Base-by-base conservation (phyloP, 2,797 vertebrate species). In the Tapirus indicus region DNA sequence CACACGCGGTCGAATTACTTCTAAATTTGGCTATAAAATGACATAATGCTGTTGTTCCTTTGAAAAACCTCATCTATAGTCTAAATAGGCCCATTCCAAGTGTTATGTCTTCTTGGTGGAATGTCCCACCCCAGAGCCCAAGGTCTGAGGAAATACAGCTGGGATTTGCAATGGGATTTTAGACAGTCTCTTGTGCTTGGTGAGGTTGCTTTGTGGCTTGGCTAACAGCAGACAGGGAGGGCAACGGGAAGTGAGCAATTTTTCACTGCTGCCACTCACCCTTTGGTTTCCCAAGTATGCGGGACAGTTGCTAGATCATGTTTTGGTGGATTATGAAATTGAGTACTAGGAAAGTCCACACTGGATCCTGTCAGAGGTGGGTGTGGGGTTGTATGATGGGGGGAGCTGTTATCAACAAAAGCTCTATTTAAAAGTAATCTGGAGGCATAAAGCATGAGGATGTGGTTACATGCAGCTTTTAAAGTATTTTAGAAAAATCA, bases 401-500 rank as follows among this genome's bases (percentile, higher is more conserved):
- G 25, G 44, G 38, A 0, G 3, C 49, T 94, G 27, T 64, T 95
- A 86, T 32, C 68, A 92, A 86, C 64, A 84, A 93, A 92, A 84
- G 18, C 8, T 60, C 64, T 58, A 13, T 90, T 95, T 77, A 82
- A 72, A 88, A 94, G 89, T 47, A 88, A 60, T 75, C 35, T 56
- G 38, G 54, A 64, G 79, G 38, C 35, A 41, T 35, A 54, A 54
- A 74, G 71, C 58, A 75, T 12, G 74, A 91, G 29, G 41, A 89
- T 56, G 47, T 54, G 80, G 58, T 90, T 91, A 49, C 10, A 71
- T 0, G 35, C 93, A 95, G 41, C 25, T 56, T 60, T 92, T 91
- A 68, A 69, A 78, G 23, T 25, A 44, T 66, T 84, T 79, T 83
- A 8, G 49, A 54, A 92, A 95, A 93, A 38, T 69, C 69, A 44